phyloP scores from a whole-genome alignment of 2,113 vertebrate species.

The Trichomycterus rosablanca region DNA sequence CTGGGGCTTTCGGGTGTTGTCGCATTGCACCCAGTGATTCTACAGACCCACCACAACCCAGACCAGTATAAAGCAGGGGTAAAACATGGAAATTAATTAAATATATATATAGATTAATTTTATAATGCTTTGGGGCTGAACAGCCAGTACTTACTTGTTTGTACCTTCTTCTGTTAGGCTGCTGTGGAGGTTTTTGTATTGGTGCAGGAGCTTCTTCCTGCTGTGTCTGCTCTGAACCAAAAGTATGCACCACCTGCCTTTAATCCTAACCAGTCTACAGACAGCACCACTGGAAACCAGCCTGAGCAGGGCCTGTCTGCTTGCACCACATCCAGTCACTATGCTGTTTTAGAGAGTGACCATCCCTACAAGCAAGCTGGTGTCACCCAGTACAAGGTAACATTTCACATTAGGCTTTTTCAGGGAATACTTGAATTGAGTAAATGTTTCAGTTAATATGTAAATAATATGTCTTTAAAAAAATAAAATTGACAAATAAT shows the following conservation, averaged over 20 bases:
- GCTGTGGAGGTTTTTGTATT: conserved; percentile 96
- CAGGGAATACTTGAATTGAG: too few relatives aligned
- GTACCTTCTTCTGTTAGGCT: conserved; percentile 67
- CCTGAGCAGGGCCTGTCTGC: conserved; percentile 93
- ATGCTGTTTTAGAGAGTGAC: conserved; percentile 91
- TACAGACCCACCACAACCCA: too few relatives aligned
- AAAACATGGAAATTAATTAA: too few relatives aligned
- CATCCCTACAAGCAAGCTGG: conserved; percentile 94
- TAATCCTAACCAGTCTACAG: conserved; percentile 97
- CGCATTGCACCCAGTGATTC: too few relatives aligned
- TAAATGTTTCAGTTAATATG: conserved; percentile 1
- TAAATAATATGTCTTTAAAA: too few relatives aligned
- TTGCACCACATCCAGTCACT: conserved; percentile 94
- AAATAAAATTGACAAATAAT: too few relatives aligned
- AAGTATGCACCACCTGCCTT: conserved; percentile 97
- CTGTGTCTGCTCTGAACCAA: conserved; percentile 93
- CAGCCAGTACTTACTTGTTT: not conserved
- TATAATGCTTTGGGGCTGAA: too few relatives aligned
- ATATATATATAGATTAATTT: too few relatives aligned
- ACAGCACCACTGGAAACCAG: conserved; percentile 95
- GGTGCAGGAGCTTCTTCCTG: conserved; percentile 90
- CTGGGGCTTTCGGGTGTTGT: too few relatives aligned
- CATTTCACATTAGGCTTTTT: too few relatives aligned
- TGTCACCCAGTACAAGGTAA: conserved; percentile 91
- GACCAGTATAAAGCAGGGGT: too few relatives aligned